phyloP scores from a whole-genome alignment of 2,888 invertebrate species.

The Harpalus rubripes region DNA sequence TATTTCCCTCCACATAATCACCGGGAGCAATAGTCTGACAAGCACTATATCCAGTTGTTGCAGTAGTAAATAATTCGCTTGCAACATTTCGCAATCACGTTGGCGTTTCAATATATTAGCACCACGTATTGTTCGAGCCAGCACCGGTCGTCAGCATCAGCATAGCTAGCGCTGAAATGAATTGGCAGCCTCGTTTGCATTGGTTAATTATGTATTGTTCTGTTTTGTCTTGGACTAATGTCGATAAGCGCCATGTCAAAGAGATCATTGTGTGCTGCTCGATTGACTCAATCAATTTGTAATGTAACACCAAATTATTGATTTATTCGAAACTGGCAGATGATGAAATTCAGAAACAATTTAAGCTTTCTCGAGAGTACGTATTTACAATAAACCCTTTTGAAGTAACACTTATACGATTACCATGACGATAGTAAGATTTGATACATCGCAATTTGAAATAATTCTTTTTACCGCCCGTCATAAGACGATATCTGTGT shows the following conservation, averaged over 20 bases:
- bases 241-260: conserved; percentile 21
- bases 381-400: no score
- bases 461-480: no score
- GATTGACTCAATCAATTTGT: conserved; percentile 1
- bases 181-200: conserved; percentile 36
- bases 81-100: conserved; percentile 31
- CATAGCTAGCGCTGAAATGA: conserved; percentile 15
- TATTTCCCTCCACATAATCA: background rate
- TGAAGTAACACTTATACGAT: no score
- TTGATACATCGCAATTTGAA: no score
- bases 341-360: background rate
- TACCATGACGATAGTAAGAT: no score
- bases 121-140: conserved; percentile 21
- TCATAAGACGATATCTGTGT: no score
- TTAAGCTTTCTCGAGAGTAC: background rate
- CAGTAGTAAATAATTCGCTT: conserved; percentile 2
- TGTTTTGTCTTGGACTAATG: conserved; percentile 33
- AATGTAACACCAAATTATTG: conserved; percentile 36
- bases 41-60: background rate
- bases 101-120: conserved; percentile 25
- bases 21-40: background rate
- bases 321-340: conserved; percentile 20
- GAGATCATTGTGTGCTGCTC: conserved; percentile 20
- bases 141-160: background rate
- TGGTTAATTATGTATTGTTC: conserved; percentile 47